Percentiles rank a stretch among this genome's conserved stretches.
These are phyloP conservation scores for Mus spicilegus DNA, from an alignment of 2,113 vertebrate species.

Conservation along the genomic window DNA sequence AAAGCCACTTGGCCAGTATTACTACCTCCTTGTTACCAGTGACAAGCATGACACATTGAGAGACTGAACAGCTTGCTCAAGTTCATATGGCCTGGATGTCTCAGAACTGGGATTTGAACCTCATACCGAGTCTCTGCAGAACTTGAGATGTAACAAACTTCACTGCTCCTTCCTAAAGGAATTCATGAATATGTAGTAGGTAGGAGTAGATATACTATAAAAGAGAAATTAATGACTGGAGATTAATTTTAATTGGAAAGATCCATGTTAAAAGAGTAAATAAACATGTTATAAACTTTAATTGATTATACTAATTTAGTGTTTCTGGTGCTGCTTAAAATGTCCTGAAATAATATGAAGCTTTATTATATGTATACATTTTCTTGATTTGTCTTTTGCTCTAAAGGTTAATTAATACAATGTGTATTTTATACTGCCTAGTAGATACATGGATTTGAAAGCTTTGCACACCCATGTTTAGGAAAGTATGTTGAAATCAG, in stretches of 20 bases:
- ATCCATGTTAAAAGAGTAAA: constrained; percentile 46
- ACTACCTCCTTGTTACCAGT: background rate
- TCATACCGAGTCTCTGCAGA: background rate
- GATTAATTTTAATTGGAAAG: constrained; percentile 35
- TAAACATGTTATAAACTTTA: background rate
- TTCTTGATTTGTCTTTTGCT: background rate
- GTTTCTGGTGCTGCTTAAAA: background rate
- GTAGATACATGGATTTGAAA: background rate
- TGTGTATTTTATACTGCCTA: background rate
- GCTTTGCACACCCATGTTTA: background rate
- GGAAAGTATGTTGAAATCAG: background rate
- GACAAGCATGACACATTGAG: background rate
- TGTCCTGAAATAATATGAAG: background rate
- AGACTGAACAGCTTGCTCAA: background rate
- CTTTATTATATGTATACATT: background rate
- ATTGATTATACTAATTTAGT: background rate
- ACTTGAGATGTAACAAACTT: background rate
- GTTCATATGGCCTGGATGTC: background rate
- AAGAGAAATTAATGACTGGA: background rate
- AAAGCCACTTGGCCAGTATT: background rate
- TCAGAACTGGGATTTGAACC: constrained; percentile 11
- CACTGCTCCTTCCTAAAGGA: background rate
- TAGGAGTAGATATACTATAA: background rate
- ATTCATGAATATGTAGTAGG: constrained; percentile 36
- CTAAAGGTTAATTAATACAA: background rate